These are phyloP conservation scores for Sylvia atricapilla DNA, from an alignment of 2,113 vertebrate species.

Conservation along the genomic window DNA sequence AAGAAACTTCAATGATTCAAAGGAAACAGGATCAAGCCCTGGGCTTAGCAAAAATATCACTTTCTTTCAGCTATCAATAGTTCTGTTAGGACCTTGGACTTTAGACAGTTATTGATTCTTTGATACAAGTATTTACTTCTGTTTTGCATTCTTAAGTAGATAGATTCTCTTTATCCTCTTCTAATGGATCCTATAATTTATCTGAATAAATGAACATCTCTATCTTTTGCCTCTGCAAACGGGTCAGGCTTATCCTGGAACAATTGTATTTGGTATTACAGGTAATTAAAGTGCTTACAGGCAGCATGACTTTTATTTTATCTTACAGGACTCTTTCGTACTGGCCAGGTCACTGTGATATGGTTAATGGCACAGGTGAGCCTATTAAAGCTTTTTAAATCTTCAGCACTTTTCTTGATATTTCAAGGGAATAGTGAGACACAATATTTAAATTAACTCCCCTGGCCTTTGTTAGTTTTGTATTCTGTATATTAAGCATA, in stretches of 20 bases:
- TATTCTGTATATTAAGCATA: not conserved
- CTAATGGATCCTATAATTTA: not conserved
- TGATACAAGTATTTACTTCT: not conserved
- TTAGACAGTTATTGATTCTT: not conserved
- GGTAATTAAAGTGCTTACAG: not conserved
- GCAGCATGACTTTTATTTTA: not conserved
- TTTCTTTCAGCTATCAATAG: not conserved
- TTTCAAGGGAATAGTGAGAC: not conserved
- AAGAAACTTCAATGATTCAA: not conserved
- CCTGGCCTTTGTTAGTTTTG: not conserved
- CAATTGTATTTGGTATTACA: not conserved
- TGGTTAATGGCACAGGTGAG: constrained; percentile 95
- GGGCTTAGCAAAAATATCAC: not conserved
- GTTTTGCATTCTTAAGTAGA: not conserved
- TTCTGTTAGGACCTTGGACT: not conserved
- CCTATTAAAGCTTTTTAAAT: not conserved
- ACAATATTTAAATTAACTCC: not conserved
- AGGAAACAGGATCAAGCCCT: not conserved
- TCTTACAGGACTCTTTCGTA: constrained; percentile 76
- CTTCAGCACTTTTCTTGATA: not conserved
- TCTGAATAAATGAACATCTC: not conserved
- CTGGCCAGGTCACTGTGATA: constrained; percentile 86
- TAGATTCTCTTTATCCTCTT: not conserved
- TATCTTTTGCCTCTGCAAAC: not conserved
- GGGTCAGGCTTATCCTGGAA: not conserved